Conservation (phyloP, 2,888 invertebrate species). For the Dolichomitus sp. region DNA sequence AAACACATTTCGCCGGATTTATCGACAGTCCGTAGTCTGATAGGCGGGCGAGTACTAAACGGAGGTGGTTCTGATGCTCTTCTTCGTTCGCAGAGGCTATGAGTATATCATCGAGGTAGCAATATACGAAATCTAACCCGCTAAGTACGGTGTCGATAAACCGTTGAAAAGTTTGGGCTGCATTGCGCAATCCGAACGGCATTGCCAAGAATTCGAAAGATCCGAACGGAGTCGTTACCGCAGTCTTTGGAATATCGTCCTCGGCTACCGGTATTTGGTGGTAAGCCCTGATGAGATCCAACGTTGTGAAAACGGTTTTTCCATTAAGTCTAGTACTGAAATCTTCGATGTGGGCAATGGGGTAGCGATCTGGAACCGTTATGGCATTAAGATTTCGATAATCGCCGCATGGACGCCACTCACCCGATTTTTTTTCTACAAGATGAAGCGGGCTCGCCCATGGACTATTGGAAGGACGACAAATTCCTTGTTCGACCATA, state of each 20-base stretch:
- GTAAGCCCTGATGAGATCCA: slow-evolving; percentile 74
- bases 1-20: slow-evolving; percentile 71
- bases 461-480: slow-evolving; percentile 82
- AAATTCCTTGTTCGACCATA: slow-evolving; percentile 82
- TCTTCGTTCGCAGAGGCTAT: slow-evolving; percentile 56
- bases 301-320: slow-evolving; percentile 69
- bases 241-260: slow-evolving; percentile 77
- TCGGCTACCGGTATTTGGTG: slow-evolving; percentile 77
- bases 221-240: slow-evolving; percentile 77
- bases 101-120: slow-evolving; percentile 68
- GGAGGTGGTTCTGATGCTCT: slow-evolving; percentile 64
- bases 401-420: slow-evolving; percentile 71
- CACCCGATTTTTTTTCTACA: too few species aligned
- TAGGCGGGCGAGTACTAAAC: slow-evolving; percentile 60
- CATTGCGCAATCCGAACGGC: slow-evolving; percentile 77
- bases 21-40: slow-evolving; percentile 68
- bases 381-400: slow-evolving; percentile 73
- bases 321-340: slow-evolving; percentile 69
- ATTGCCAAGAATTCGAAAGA: slow-evolving; percentile 75
- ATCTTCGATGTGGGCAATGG: slow-evolving; percentile 76
- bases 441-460: slow-evolving; percentile 83
- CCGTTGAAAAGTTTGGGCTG: slow-evolving; percentile 73
- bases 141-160: slow-evolving; percentile 68
- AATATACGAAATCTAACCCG: slow-evolving; percentile 64
- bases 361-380: slow-evolving; percentile 76